Percentiles rank a stretch among this genome's conserved stretches.
These are phyloP conservation scores for Sapayoa aenigma DNA, from an alignment of 2,113 vertebrate genomes.

Conservation along the genomic window DNA sequence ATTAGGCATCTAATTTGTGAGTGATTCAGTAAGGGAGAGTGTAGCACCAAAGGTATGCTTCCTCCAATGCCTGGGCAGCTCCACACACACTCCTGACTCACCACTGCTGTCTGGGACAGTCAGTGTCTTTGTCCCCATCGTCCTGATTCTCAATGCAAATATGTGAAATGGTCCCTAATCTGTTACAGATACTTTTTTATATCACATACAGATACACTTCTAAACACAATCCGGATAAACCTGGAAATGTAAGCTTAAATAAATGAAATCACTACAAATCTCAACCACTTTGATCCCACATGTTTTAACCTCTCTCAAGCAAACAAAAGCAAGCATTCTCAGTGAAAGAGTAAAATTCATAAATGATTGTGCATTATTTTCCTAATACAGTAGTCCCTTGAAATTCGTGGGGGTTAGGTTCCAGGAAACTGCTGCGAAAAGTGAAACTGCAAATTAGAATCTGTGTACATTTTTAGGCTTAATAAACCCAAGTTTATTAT, in stretches of 20 bases:
- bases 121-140: background rate
- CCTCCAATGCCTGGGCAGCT: background rate
- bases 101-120: background rate
- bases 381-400: no score
- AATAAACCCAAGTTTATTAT: no score
- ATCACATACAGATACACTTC: background rate
- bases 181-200: background rate
- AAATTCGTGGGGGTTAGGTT: no score
- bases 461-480: no score
- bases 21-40: background rate
- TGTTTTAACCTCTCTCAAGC: background rate
- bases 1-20: background rate
- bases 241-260: background rate
- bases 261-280: background rate
- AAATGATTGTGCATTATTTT: background rate
- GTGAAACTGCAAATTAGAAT: no score
- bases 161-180: background rate
- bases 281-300: background rate
- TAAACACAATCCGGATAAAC: background rate
- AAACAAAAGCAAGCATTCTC: background rate
- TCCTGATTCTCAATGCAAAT: background rate
- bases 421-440: no score
- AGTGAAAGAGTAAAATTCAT: background rate
- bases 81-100: background rate
- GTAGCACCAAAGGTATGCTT: background rate